Conservation (phyloP, 2,888 invertebrate genomes). For the Clunio marinus region DNA sequence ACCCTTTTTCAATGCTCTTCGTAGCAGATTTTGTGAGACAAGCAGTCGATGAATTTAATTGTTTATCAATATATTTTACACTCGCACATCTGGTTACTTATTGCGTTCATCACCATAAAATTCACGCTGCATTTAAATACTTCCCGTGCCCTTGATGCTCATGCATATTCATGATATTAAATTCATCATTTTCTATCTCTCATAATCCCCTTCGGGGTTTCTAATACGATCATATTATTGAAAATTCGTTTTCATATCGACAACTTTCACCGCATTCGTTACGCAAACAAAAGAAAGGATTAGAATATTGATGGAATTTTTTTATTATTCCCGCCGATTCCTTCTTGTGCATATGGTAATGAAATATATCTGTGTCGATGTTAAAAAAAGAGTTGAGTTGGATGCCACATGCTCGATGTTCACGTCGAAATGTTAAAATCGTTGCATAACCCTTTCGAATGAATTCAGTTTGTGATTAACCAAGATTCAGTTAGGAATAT, state of each 20-base stretch:
- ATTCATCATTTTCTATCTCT: constrained; percentile 10
- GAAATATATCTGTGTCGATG: too few relatives aligned
- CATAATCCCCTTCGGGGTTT: background rate
- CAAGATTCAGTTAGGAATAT: background rate
- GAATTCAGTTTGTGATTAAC: background rate
- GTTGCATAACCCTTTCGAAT: background rate
- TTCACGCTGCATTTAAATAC: constrained; percentile 34
- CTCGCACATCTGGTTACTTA: constrained; percentile 22
- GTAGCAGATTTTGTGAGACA: constrained; percentile 12
- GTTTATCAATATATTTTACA: constrained; percentile 28
- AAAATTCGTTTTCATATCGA: background rate
- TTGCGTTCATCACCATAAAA: background rate
- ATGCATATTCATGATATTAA: constrained; percentile 34
- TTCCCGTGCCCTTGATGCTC: constrained; percentile 14
- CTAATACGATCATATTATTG: background rate
- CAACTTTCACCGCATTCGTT: constrained; percentile 30
- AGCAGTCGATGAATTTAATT: constrained; percentile 29
- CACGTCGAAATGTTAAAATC: background rate
- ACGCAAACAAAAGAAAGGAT: constrained; percentile 37
- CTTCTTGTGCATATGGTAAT: constrained; percentile 27
- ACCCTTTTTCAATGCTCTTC: constrained; percentile 33
- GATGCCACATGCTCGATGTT: constrained; percentile 22
- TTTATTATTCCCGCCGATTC: background rate
- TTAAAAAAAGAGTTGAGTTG: too few relatives aligned
- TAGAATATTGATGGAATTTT: constrained; percentile 32